Percentiles rank a stretch among this genome's conserved stretches.
These are phyloP conservation scores for Iselma pallidipennis DNA, from an alignment of 2,888 invertebrate genomes.

Conservation along the genomic window DNA sequence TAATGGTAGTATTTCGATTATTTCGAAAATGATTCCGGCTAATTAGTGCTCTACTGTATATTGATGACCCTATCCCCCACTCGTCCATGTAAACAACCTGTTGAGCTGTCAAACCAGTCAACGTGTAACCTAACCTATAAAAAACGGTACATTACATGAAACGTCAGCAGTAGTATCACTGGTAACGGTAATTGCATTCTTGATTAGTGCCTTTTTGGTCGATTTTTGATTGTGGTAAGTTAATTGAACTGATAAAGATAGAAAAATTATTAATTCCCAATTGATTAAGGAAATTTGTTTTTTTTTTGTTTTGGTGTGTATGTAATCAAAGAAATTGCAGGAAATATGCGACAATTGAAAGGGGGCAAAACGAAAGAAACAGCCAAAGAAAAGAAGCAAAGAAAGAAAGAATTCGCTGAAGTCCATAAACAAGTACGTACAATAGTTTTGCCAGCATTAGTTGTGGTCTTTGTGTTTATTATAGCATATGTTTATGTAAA, in stretches of 20 bases:
- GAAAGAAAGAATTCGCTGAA: constrained; percentile 81
- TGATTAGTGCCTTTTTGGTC: background rate
- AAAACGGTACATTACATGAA: constrained; percentile 1
- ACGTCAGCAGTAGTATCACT: constrained; percentile 15
- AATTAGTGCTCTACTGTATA: too few relatives aligned
- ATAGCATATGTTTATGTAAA: constrained; percentile 78
- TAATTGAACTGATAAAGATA: too few relatives aligned
- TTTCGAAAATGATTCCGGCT: too few relatives aligned
- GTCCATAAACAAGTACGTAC: constrained; percentile 79
- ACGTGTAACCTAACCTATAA: constrained; percentile 24
- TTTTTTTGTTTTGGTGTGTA: background rate
- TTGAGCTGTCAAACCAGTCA: constrained; percentile 18
- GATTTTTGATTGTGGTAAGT: background rate
- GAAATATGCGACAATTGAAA: constrained; percentile 76
- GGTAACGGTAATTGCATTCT: background rate
- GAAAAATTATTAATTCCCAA: too few relatives aligned
- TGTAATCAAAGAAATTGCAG: constrained; percentile 8
- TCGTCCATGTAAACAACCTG: constrained; percentile 12
- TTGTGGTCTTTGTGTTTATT: constrained; percentile 71
- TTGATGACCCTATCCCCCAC: background rate
- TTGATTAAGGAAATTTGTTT: too few relatives aligned
- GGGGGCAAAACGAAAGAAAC: constrained; percentile 78
- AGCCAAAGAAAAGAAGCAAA: constrained; percentile 79
- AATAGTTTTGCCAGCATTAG: constrained; percentile 74
- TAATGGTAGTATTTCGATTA: too few relatives aligned